Percentiles rank a stretch among this genome's conserved stretches.
phyloP scores from a whole-genome alignment of 2,888 invertebrate genomes.

The Acleris emargana region DNA sequence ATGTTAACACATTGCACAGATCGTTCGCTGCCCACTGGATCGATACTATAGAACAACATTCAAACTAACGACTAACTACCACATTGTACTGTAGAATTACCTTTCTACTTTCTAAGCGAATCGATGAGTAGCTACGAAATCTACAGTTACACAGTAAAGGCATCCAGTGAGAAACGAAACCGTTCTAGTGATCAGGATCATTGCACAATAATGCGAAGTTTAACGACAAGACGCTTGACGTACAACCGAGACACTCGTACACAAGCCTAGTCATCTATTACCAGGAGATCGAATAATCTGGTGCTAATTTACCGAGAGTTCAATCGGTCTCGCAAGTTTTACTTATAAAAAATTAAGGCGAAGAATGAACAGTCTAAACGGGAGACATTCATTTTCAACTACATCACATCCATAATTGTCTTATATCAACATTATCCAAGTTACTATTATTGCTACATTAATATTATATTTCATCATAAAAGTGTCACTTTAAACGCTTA shows the following conservation, averaged over 20 bases:
- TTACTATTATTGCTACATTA: no score
- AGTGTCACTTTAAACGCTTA: no score
- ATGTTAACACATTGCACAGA: slow-evolving; percentile 13
- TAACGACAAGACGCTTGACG: slow-evolving; percentile 12
- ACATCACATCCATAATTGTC: no score
- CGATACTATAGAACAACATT: slow-evolving; percentile 1
- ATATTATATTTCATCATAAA: no score
- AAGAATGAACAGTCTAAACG: no score
- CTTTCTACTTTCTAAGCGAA: slow-evolving; percentile 23
- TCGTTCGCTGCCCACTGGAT: slow-evolving; percentile 16
- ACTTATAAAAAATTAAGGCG: no score
- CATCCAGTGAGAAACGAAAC: slow-evolving; percentile 16
- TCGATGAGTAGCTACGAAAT: slow-evolving; percentile 24
- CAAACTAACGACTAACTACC: slow-evolving; percentile 23
- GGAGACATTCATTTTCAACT: no score
- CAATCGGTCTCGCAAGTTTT: no score
- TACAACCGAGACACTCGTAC: slow-evolving; percentile 8
- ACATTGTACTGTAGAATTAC: slow-evolving; percentile 25
- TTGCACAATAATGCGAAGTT: slow-evolving; percentile 8
- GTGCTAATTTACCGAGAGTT: no score
- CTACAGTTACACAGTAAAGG: slow-evolving; percentile 9
- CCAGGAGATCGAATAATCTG: neutral
- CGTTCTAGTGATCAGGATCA: slow-evolving; percentile 1
- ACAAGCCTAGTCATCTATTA: slow-evolving; percentile 3
- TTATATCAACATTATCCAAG: no score